phyloP scores from a whole-genome alignment of 2,113 vertebrate species.

The Ptilorrhoa leucosticta region DNA sequence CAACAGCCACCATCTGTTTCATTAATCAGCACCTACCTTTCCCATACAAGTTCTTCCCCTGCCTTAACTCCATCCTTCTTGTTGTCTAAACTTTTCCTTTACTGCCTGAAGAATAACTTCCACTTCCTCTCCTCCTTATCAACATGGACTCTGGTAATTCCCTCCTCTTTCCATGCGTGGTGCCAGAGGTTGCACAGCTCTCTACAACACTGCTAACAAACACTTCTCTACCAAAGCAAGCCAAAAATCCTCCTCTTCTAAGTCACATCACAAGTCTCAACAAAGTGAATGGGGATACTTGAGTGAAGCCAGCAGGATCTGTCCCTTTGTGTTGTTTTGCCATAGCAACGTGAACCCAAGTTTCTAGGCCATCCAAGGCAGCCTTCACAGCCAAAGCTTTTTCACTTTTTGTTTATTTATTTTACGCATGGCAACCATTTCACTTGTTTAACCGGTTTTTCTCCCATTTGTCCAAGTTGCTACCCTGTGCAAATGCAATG shows the following conservation, averaged over 20 bases:
- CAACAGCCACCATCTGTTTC: not conserved
- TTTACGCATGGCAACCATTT: slow-evolving; percentile 23
- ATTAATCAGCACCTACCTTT: not conserved
- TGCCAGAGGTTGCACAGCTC: not conserved
- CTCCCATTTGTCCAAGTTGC: not conserved
- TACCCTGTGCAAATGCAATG: not conserved
- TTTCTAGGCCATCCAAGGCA: slow-evolving; percentile 10
- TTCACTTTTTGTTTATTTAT: slow-evolving; percentile 48
- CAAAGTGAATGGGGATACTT: not conserved
- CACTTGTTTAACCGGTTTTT: not conserved
- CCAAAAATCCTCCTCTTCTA: not conserved
- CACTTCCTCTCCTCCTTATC: slow-evolving; percentile 45
- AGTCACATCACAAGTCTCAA: not conserved
- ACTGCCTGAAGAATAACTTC: slow-evolving; percentile 43
- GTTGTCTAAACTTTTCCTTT: slow-evolving; percentile 30
- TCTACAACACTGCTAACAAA: not conserved
- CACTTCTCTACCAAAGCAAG: not conserved
- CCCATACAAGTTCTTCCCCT: not conserved
- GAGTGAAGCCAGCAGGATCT: not conserved
- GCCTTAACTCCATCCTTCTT: not conserved
- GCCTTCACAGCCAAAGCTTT: slow-evolving; percentile 27
- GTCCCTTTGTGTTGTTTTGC: slow-evolving; percentile 34
- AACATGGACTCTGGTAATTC: not conserved
- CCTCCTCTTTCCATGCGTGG: not conserved
- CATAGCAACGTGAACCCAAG: slow-evolving; percentile 13